These are phyloP conservation scores for Heteromormyrus szaboi DNA, from an alignment of 2,797 vertebrate genomes.

Conservation along the genomic window DNA sequence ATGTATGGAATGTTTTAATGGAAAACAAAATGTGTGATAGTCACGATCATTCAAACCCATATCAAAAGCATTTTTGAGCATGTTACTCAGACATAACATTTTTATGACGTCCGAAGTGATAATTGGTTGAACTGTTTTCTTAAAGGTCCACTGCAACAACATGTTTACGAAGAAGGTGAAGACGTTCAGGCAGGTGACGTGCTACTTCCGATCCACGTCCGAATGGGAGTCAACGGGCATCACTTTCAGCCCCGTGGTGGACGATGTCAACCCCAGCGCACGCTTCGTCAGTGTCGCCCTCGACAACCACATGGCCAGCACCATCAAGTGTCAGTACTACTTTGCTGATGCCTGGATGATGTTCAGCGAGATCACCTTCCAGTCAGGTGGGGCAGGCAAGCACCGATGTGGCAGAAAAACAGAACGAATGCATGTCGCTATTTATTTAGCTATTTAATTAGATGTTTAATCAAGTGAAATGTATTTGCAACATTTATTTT, in stretches of 20 bases:
- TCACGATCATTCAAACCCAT: neutral
- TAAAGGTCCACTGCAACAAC: slow-evolving; percentile 94
- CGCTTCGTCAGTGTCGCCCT: slow-evolving; percentile 85
- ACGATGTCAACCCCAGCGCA: slow-evolving; percentile 76
- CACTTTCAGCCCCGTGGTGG: slow-evolving; percentile 70
- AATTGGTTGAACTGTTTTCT: neutral
- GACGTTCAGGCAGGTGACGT: slow-evolving; percentile 85
- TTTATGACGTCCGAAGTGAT: neutral
- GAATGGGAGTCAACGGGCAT: slow-evolving; percentile 80
- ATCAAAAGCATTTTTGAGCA: neutral
- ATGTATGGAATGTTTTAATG: neutral
- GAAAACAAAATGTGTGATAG: neutral
- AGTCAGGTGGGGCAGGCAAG: slow-evolving; percentile 52
- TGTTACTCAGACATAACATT: neutral
- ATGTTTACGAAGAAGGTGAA: slow-evolving; percentile 88
- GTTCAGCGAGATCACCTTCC: slow-evolving; percentile 95
- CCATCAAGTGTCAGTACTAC: slow-evolving; percentile 87
- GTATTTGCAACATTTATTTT: neutral
- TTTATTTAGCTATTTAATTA: neutral
- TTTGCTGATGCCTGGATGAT: slow-evolving; percentile 90
- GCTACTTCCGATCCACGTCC: slow-evolving; percentile 77
- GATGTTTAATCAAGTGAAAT: neutral
- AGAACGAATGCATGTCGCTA: neutral
- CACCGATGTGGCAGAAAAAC: neutral
- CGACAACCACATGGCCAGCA: slow-evolving; percentile 80